Conservation (phyloP, 2,113 vertebrate genomes). For the Neodon shergylaensis region DNA sequence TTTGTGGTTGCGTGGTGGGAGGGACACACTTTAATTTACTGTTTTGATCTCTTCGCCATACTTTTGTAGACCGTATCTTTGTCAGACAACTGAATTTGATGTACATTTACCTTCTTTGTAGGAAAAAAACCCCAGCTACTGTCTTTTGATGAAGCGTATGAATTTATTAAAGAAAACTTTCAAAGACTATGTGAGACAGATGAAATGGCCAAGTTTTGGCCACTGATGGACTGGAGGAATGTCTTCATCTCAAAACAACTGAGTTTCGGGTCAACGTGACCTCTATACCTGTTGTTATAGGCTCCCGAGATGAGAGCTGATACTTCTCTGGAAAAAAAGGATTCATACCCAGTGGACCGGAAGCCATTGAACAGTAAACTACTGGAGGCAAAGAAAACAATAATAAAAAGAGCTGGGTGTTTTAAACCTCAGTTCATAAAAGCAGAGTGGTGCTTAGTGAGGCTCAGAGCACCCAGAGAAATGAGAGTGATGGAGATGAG, state of each 20-base stretch:
- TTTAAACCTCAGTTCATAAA: conserved; percentile 55
- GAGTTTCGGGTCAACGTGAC: not conserved
- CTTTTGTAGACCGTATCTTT: not conserved
- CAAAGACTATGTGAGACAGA: not conserved
- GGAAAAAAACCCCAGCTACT: not conserved
- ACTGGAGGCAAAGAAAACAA: not conserved
- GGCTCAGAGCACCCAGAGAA: conserved; percentile 36
- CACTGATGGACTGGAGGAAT: not conserved
- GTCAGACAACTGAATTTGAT: conserved; percentile 2
- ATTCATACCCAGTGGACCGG: not conserved
- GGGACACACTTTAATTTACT: not conserved
- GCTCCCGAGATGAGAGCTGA: not conserved
- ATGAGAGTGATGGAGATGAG: not conserved
- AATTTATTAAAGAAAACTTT: not conserved
- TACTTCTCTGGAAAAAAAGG: conserved; percentile 14
- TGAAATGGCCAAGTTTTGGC: not conserved
- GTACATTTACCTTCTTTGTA: not conserved
- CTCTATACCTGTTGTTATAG: not conserved
- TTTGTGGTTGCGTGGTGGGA: not conserved
- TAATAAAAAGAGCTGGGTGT: not conserved
- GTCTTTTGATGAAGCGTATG: too few species aligned
- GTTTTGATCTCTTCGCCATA: not conserved
- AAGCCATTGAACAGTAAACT: conserved; percentile 45
- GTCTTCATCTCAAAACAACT: not conserved
- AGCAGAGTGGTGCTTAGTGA: conserved; percentile 43